A percentile compares a stretch with the other conserved stretches of the same genome.
These are phyloP conservation scores for Microcebus ravelobensis DNA, from an alignment of 2,113 vertebrate species.

Conservation along the genomic window DNA sequence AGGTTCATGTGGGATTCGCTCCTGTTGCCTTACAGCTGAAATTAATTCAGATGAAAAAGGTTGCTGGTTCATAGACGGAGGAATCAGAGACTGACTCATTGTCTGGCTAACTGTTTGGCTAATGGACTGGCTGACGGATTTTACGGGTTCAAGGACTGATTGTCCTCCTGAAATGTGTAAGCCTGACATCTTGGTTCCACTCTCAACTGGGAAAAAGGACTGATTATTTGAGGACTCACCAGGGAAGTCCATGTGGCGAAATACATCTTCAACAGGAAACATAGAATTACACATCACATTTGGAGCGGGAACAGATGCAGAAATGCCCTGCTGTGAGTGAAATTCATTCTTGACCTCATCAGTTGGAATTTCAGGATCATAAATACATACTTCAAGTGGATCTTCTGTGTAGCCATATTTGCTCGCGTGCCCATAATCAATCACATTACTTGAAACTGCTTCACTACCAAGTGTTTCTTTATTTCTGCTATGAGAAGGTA, in stretches of 20 bases:
- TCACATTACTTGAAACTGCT: conserved; percentile 89
- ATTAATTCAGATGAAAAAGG: conserved; percentile 81
- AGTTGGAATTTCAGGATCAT: conserved; percentile 74
- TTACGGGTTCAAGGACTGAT: conserved; percentile 75
- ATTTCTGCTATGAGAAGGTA: conserved; percentile 75
- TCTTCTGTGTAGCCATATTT: conserved; percentile 89
- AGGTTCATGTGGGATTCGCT: conserved; percentile 70
- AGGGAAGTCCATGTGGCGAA: conserved; percentile 77
- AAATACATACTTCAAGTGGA: conserved; percentile 82
- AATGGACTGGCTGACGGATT: conserved; percentile 77
- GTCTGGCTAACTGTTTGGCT: conserved; percentile 80
- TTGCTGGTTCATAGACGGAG: conserved; percentile 73
- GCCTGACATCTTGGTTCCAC: conserved; percentile 78
- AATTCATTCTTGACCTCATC: conserved; percentile 83
- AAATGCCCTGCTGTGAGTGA: conserved; percentile 72
- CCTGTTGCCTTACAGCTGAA: conserved; percentile 75
- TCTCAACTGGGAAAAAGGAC: conserved; percentile 80
- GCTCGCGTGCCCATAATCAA: conserved; percentile 96
- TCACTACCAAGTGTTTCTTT: conserved; percentile 81
- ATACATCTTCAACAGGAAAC: conserved; percentile 83
- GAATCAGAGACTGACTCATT: conserved; percentile 78
- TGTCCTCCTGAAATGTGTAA: conserved; percentile 78
- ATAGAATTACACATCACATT: conserved; percentile 70
- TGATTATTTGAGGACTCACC: conserved; percentile 70
- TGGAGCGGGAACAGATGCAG: conserved; percentile 57